These are phyloP conservation scores for Peromyscus attwateri DNA, from an alignment of 2,797 vertebrate species.

Conservation along the genomic window DNA sequence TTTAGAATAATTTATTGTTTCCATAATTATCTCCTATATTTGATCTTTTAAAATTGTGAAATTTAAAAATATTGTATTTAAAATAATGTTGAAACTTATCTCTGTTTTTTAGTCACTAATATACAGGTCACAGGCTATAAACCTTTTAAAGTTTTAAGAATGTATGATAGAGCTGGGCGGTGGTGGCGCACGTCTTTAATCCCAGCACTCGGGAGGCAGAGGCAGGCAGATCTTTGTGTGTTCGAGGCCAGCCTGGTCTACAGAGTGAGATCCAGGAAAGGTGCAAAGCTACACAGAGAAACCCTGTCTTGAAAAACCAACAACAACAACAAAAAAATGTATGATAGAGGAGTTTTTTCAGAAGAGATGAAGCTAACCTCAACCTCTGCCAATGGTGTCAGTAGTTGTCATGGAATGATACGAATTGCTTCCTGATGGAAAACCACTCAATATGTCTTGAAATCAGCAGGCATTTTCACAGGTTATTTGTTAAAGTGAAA, in stretches of 20 bases:
- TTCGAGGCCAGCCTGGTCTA: too few relatives aligned
- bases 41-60: neutral
- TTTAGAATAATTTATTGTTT: conserved; percentile 31
- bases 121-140: neutral
- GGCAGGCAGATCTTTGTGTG: too few relatives aligned
- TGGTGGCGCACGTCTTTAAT: too few relatives aligned
- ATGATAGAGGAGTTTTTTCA: neutral
- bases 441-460: conserved; percentile 1
- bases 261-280: too few relatives aligned
- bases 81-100: neutral
- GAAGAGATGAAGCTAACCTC: conserved; percentile 1
- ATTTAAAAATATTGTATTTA: conserved; percentile 9
- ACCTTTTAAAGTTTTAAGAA: conserved; percentile 14
- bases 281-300: too few relatives aligned
- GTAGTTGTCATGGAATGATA: neutral
- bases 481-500: neutral
- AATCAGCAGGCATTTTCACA: neutral
- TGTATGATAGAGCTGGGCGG: neutral
- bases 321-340: too few relatives aligned
- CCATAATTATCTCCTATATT: neutral
- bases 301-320: too few relatives aligned
- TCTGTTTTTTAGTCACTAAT: neutral
- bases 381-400: neutral
- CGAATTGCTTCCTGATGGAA: neutral
- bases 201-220: too few relatives aligned